These are phyloP conservation scores for Galeruca laticollis DNA, from an alignment of 2,888 invertebrate genomes.

Conservation along the genomic window DNA sequence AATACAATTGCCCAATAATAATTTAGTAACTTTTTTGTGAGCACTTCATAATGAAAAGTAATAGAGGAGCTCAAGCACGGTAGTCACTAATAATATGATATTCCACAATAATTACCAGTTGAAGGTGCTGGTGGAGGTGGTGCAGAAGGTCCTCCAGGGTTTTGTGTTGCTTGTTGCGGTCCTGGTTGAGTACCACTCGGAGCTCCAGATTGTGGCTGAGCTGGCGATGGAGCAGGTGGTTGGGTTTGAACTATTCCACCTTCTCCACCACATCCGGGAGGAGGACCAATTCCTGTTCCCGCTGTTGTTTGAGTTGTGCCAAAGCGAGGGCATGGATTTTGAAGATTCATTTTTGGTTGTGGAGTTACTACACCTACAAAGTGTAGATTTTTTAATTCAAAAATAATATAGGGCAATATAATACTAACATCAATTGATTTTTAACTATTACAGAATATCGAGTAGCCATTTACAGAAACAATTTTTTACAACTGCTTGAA, in stretches of 20 bases:
- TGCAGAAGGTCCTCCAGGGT: constrained; percentile 60
- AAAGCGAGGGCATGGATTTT: constrained; percentile 56
- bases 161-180: constrained; percentile 68
- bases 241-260: constrained; percentile 81
- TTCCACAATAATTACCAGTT: constrained; percentile 59
- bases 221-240: constrained; percentile 82
- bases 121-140: constrained; percentile 64
- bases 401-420: neutral
- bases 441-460: too few relatives aligned
- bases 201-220: constrained; percentile 82
- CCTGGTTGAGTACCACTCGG: constrained; percentile 74
- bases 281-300: constrained; percentile 66
- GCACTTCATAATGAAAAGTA: neutral
- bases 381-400: constrained; percentile 23
- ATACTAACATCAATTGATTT: neutral
- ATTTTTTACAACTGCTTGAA: too few relatives aligned
- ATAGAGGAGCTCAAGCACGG: constrained; percentile 11
- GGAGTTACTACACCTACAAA: constrained; percentile 69
- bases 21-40: too few relatives aligned
- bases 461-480: too few relatives aligned
- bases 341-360: constrained; percentile 65
- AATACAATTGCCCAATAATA: too few relatives aligned
- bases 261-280: constrained; percentile 70
- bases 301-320: constrained; percentile 61
- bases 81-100: neutral